Percentiles rank a stretch among this genome's conserved stretches.
Evolutionary conservation across 2,113 vertebrate species (phyloP).

Genomic region (Coptodon rendalli): DNA sequence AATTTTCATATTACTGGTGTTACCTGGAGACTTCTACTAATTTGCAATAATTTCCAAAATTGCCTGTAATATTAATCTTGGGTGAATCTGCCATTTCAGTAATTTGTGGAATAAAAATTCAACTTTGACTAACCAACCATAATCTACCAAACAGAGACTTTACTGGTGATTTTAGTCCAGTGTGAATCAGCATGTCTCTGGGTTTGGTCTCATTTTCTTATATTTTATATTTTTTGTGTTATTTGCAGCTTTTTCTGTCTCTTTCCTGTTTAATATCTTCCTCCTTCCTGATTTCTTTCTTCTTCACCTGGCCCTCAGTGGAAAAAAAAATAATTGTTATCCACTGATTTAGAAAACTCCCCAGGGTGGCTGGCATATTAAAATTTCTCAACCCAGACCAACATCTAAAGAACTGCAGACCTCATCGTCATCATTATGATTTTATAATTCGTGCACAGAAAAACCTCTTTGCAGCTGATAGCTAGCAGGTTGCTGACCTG

Average conservation of each 20-base stretch:
- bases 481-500: not conserved
- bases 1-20: not conserved
- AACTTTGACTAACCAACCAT: accelerated
- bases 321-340: not conserved
- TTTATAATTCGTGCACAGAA: not conserved
- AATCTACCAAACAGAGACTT: not conserved
- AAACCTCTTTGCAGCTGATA: not conserved
- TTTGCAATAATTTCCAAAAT: not conserved
- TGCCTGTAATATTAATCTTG: not conserved
- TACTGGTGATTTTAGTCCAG: not conserved
- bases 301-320: not conserved
- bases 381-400: not conserved
- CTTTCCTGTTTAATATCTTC: not conserved
- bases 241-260: not conserved
- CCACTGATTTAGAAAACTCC: not conserved
- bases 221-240: not conserved
- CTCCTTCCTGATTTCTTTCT: not conserved
- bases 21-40: not conserved
- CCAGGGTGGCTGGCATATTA: not conserved
- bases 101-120: not conserved
- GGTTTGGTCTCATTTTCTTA: not conserved
- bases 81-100: not conserved
- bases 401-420: not conserved
- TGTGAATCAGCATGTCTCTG: not conserved
- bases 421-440: not conserved